These are phyloP conservation scores for Drosophila oshimai DNA, from an alignment of 1,140 invertebrate genomes.

Conservation along the genomic window DNA sequence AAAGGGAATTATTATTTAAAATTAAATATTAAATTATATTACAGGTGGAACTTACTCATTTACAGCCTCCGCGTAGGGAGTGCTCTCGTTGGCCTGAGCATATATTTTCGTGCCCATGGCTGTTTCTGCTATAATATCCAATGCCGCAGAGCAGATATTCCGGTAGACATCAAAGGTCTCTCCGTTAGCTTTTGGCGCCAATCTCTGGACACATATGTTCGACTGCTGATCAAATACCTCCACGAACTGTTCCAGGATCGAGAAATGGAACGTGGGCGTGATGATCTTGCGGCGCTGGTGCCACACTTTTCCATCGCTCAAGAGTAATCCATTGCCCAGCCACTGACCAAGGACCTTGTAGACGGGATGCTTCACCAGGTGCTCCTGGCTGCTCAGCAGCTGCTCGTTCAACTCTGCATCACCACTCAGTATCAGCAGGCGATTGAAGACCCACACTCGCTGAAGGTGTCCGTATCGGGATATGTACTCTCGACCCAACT, in stretches of 20 bases:
- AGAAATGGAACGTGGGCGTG: constrained; percentile 92
- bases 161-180: constrained; percentile 76
- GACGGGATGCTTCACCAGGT: constrained; percentile 63
- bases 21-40: background rate
- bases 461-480: constrained; percentile 82
- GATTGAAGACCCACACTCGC: constrained; percentile 85
- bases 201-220: constrained; percentile 86
- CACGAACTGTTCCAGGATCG: constrained; percentile 90
- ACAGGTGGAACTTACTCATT: constrained; percentile 83
- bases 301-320: constrained; percentile 82
- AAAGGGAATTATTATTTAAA: background rate
- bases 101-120: constrained; percentile 92
- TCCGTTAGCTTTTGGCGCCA: constrained; percentile 83
- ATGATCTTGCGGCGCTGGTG: constrained; percentile 83
- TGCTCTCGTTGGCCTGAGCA: constrained; percentile 87
- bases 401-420: constrained; percentile 82
- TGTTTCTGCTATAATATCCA: constrained; percentile 86
- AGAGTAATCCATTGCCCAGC: constrained; percentile 87
- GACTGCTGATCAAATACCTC: constrained; percentile 90
- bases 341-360: constrained; percentile 84
- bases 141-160: constrained; percentile 45
- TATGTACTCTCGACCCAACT: background rate
- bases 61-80: constrained; percentile 88
- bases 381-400: constrained; percentile 53
- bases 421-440: constrained; percentile 45